phyloP scores from a whole-genome alignment of 2,113 vertebrate species.

The Bombycilla garrulus region DNA sequence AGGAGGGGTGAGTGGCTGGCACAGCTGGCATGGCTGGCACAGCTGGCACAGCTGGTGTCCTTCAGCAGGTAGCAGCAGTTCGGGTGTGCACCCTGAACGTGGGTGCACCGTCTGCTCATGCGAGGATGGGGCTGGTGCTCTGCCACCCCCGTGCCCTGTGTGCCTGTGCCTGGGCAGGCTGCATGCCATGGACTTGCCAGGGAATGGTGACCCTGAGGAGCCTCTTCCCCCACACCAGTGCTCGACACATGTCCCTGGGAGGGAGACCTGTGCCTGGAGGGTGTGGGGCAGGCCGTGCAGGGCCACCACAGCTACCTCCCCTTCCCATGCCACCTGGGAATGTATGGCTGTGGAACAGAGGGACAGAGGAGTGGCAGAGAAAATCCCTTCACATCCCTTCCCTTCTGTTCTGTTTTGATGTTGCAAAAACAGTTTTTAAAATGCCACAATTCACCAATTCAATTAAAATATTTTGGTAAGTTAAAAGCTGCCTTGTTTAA shows the following conservation, averaged over 20 bases:
- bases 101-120: neutral
- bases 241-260: neutral
- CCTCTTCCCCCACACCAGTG: neutral
- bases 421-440: neutral
- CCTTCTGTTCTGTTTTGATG: neutral
- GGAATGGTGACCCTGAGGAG: neutral
- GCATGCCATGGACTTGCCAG: neutral
- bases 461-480: neutral
- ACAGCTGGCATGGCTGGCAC: accelerated
- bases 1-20: neutral
- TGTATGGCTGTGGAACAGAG: neutral
- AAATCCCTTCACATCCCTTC: neutral
- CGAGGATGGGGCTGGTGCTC: neutral
- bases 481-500: neutral
- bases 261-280: accelerated
- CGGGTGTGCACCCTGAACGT: neutral
- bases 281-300: accelerated
- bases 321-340: neutral
- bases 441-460: neutral
- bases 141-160: too few species aligned
- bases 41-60: neutral
- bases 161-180: neutral
- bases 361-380: neutral
- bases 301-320: neutral
- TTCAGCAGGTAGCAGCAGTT: neutral